A percentile compares a stretch with the other conserved stretches of the same genome.
phyloP scores from a whole-genome alignment of 2,797 vertebrate species.

The Anableps anableps region DNA sequence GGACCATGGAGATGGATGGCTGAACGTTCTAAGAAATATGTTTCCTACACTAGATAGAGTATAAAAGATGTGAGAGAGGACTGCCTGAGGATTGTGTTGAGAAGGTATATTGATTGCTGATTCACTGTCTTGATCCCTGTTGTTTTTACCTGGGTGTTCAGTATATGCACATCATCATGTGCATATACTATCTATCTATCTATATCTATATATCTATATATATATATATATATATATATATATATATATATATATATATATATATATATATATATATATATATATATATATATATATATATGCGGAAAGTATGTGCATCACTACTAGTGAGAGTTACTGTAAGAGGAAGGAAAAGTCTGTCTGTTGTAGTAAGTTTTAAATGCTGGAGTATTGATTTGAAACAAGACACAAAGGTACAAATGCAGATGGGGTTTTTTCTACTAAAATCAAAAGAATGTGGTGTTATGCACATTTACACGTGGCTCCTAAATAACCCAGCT shows the following conservation, averaged over 20 bases:
- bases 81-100: slow-evolving; percentile 67
- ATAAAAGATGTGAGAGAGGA: slow-evolving; percentile 70
- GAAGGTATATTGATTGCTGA: slow-evolving; percentile 75
- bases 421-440: slow-evolving; percentile 14
- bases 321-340: slow-evolving; percentile 1
- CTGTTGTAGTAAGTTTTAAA: slow-evolving; percentile 12
- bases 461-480: background rate
- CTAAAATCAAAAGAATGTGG: slow-evolving; percentile 23
- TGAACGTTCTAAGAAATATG: slow-evolving; percentile 54
- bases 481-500: slow-evolving; percentile 50
- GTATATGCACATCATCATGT: too few relatives aligned
- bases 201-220: slow-evolving; percentile 1
- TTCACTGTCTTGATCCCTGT: slow-evolving; percentile 69
- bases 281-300: background rate
- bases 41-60: slow-evolving; percentile 60
- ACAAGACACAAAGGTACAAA: slow-evolving; percentile 23
- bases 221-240: background rate
- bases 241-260: background rate
- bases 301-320: slow-evolving; percentile 4
- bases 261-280: slow-evolving; percentile 1
- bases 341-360: background rate
- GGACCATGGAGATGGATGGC: slow-evolving; percentile 45
- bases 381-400: slow-evolving; percentile 26
- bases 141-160: slow-evolving; percentile 61
- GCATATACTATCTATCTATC: background rate